Evolutionary conservation across 2,113 vertebrate genomes (phyloP), one percentile per base, ranked within the genome.

Genomic region (Acrocephalus kingi): DNA sequence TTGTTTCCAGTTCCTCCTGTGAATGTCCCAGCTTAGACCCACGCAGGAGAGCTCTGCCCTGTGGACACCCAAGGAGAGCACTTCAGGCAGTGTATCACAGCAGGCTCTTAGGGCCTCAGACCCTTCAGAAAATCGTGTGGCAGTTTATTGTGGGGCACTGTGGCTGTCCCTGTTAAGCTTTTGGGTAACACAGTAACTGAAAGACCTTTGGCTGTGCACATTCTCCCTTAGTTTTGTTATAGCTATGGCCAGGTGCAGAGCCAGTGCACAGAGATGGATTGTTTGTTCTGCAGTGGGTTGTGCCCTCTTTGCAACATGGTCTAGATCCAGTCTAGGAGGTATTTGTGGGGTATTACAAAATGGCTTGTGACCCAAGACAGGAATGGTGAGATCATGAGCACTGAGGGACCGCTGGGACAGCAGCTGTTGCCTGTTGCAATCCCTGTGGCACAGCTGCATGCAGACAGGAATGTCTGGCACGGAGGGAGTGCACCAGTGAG

Each of bases 381-480:
- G 31, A 78, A 86, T 64, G 80, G 61, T 92, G 94, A 92, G 83
- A 51, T 92, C 67, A 58, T 2, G 31, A 89, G 49, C 52, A 12
- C 61, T 30, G 46, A 72, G 7, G 68, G 72, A 94, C 75, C 0
- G 0, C 75, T 10, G 13, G 85, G 90, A 51, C 5, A 1, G 73
- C 95, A 97, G 96, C 94, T 96, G 92, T 80, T 89, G 83, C 72
- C 55, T 95, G 61, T 92, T 91, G 89, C 95, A 95, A 89, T 94
- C 86, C 61, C 31, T 48, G 52, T 96, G 94, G 95, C 93, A 94
- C 93, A 93, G 95, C 95, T 95, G 96, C 84, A 64, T 21, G 39
- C 83, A 94, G 96, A 95, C 96, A 94, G 95, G 94, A 97, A 97
- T 97, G 93, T 97, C 95, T 96, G 93, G 94, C 41, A 28, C 0